A percentile compares a stretch with the other conserved stretches of the same genome.
Evolutionary conservation across 2,113 vertebrate species (phyloP).

Genomic region (Lepus europaeus): DNA sequence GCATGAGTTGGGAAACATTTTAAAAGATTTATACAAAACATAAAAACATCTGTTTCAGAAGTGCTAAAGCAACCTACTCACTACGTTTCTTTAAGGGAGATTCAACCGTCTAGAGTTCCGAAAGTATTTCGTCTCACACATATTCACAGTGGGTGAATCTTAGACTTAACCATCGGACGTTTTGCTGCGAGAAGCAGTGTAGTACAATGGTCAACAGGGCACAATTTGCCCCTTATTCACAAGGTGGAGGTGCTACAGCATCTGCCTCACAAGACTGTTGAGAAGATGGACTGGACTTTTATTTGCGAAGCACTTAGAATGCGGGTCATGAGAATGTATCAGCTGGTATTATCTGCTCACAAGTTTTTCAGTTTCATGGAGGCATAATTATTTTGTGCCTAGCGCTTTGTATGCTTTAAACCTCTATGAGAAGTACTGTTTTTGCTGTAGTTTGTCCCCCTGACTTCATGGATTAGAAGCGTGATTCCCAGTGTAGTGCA

Average conservation of each 20-base stretch:
- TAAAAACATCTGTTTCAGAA: constrained; percentile 44
- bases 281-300: neutral
- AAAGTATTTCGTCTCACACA: neutral
- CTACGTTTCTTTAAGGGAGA: neutral
- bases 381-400: neutral
- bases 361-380: constrained; percentile 22
- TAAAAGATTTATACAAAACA: neutral
- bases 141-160: neutral
- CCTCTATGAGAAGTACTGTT: neutral
- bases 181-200: neutral
- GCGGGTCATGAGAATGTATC: neutral
- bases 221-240: neutral
- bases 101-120: neutral
- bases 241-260: neutral
- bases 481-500: neutral
- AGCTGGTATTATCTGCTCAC: neutral
- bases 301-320: constrained; percentile 6
- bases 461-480: neutral
- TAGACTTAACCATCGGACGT: neutral
- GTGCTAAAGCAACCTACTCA: neutral
- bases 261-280: neutral
- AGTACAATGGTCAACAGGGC: neutral
- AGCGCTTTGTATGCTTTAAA: constrained; percentile 12
- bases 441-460: neutral
- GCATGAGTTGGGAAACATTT: neutral